A percentile compares a stretch with the other conserved stretches of the same genome.
phyloP scores from a whole-genome alignment of 2,113 vertebrate species.

The Oceanodroma tethys region DNA sequence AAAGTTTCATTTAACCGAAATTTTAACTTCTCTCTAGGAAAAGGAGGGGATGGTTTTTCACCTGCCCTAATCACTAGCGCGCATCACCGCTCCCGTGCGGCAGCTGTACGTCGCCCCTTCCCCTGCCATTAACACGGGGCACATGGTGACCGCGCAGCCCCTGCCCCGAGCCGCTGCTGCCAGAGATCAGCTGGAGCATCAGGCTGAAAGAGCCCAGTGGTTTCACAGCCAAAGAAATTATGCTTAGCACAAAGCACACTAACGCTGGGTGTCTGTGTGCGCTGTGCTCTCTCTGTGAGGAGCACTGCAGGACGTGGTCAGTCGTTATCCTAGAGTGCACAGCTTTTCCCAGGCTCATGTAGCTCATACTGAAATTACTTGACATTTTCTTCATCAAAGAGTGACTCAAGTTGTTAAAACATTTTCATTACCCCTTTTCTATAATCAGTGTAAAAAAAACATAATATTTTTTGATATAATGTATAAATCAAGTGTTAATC shows the following conservation, averaged over 20 bases:
- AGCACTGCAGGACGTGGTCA: neutral
- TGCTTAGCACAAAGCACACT: neutral
- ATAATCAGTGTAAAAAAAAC: neutral
- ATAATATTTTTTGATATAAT: neutral
- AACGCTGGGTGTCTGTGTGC: rapidly evolving
- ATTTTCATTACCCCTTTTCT: neutral
- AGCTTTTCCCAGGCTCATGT: neutral
- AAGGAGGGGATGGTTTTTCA: rapidly evolving
- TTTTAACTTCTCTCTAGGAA: rapidly evolving
- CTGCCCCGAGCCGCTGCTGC: neutral
- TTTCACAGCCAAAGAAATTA: neutral
- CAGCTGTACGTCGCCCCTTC: neutral
- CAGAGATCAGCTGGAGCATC: neutral
- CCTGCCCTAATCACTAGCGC: rapidly evolving
- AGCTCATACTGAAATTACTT: neutral
- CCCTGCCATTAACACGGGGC: neutral
- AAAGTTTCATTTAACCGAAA: neutral
- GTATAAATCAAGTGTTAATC: neutral
- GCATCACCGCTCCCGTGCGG: rapidly evolving
- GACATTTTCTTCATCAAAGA: neutral
- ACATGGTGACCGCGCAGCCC: rapidly evolving
- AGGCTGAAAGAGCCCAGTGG: rapidly evolving
- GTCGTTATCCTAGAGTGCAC: rapidly evolving
- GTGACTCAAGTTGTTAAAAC: neutral
- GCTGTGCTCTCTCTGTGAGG: neutral